Percentiles rank a stretch among this genome's conserved stretches.
These are phyloP conservation scores for Dissostichus mawsoni DNA, from an alignment of 2,113 vertebrate species.

Conservation along the genomic window DNA sequence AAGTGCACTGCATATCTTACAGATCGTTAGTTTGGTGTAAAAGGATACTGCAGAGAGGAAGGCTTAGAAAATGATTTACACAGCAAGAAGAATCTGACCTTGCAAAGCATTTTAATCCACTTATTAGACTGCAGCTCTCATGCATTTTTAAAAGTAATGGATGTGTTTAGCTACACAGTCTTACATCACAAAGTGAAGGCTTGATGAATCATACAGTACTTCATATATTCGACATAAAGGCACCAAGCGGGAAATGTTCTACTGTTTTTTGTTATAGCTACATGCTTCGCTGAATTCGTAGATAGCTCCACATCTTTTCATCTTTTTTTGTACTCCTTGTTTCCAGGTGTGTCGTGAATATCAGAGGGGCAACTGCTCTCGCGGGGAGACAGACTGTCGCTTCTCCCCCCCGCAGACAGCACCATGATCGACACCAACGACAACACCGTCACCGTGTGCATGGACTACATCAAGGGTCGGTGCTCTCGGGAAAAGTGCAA, in stretches of 20 bases:
- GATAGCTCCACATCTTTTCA: neutral
- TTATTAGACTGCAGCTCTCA: slow-evolving; percentile 5
- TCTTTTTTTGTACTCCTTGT: neutral
- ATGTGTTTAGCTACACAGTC: neutral
- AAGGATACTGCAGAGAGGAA: neutral
- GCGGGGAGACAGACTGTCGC: slow-evolving; percentile 96
- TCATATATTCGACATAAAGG: slow-evolving; percentile 10
- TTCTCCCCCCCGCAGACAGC: slow-evolving; percentile 96
- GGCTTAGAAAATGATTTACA: neutral
- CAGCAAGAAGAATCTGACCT: neutral
- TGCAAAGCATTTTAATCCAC: neutral
- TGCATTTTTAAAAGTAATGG: slow-evolving; percentile 25
- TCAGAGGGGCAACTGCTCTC: slow-evolving; percentile 97
- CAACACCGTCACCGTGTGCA: slow-evolving; percentile 98
- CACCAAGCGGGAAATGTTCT: neutral
- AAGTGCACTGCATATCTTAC: neutral
- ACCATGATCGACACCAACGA: slow-evolving; percentile 99
- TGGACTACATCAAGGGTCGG: slow-evolving; percentile 99
- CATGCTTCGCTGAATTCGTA: neutral
- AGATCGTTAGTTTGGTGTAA: neutral
- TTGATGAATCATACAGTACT: slow-evolving; percentile 12
- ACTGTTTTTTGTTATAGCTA: neutral
- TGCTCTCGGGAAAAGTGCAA: slow-evolving; percentile 99
- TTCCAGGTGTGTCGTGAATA: slow-evolving; percentile 96
- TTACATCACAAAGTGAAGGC: neutral